Conservation (phyloP, 2,797 vertebrate genomes). For the Chiloscyllium punctatum region DNA sequence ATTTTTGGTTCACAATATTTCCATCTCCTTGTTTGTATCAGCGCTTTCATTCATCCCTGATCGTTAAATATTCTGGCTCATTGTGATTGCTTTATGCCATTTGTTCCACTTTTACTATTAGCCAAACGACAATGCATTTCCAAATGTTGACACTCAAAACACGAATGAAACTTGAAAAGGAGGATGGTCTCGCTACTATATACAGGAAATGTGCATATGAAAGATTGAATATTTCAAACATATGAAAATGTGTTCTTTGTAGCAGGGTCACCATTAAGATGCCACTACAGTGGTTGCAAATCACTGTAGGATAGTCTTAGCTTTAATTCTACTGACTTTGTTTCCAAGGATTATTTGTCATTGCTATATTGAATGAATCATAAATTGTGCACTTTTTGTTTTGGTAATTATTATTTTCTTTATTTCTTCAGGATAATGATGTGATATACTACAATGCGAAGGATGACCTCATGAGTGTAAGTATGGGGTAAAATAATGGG, state of each 20-base stretch:
- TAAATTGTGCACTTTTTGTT: not conserved
- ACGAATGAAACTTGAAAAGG: not conserved
- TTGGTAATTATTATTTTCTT: constrained; percentile 41
- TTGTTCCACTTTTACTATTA: not conserved
- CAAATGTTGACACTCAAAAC: not conserved
- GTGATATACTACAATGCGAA: constrained; percentile 90
- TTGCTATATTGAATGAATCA: not conserved
- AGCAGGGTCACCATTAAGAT: not conserved
- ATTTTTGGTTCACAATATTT: not conserved
- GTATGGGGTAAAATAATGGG: constrained; percentile 40
- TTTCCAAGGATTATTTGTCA: not conserved
- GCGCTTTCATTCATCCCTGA: no score
- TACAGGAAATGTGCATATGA: not conserved
- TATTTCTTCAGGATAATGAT: constrained; percentile 69
- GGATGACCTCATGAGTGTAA: constrained; percentile 70
- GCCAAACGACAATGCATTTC: not conserved
- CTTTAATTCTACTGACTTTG: not conserved
- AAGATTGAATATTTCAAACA: not conserved
- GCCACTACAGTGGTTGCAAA: not conserved
- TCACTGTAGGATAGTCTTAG: not conserved
- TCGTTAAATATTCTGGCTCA: no score
- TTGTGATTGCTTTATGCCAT: no score
- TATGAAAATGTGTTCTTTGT: not conserved
- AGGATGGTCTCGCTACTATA: no score
- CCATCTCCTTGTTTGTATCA: not conserved